These are phyloP conservation scores for Athalia circularis DNA, from an alignment of 2,888 invertebrate genomes.

Conservation along the genomic window DNA sequence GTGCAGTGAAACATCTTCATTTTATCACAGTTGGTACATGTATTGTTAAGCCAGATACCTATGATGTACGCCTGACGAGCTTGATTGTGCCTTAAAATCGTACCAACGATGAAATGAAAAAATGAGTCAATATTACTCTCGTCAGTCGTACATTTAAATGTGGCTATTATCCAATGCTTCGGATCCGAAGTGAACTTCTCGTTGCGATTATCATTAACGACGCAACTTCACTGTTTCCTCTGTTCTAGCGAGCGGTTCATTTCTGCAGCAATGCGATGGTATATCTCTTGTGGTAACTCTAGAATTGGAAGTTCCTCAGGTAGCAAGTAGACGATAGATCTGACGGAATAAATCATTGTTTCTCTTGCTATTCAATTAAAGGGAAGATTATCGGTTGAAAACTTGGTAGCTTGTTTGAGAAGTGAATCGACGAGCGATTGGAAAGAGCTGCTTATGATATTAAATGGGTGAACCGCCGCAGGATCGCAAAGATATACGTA, in stretches of 20 bases:
- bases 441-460: neutral
- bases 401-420: slow-evolving; percentile 52
- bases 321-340: slow-evolving; percentile 44
- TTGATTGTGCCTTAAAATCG: no score
- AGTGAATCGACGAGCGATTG: slow-evolving; percentile 26
- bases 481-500: slow-evolving; percentile 11
- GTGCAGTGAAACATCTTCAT: no score
- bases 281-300: no score
- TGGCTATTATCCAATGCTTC: neutral
- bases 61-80: no score
- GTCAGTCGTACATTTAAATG: neutral
- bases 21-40: neutral
- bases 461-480: no score
- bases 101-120: no score
- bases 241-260: slow-evolving; percentile 45
- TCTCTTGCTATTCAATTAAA: slow-evolving; percentile 61
- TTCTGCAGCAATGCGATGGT: slow-evolving; percentile 1
- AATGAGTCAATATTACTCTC: no score
- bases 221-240: slow-evolving; percentile 52
- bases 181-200: no score
- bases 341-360: slow-evolving; percentile 61
- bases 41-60: neutral
- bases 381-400: slow-evolving; percentile 57
- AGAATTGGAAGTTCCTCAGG: slow-evolving; percentile 2
- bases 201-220: slow-evolving; percentile 54